A percentile compares a stretch with the other conserved stretches of the same genome.
Conservation (phyloP, 2,888 invertebrate genomes). For the Agonopterix subpropinquella region DNA sequence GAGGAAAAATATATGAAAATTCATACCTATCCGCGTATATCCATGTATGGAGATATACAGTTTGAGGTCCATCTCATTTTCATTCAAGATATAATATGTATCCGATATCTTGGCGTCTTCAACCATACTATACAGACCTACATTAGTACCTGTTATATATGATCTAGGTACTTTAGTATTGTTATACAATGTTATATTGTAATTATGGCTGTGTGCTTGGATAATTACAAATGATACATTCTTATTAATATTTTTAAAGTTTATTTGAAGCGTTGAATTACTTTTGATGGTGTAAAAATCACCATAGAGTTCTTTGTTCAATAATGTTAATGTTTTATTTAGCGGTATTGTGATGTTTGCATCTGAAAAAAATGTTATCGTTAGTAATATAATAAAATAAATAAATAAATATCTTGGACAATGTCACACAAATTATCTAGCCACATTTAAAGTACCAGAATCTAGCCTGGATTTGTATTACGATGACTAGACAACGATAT, state of each 20-base stretch:
- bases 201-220: constrained; percentile 78
- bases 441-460: no score
- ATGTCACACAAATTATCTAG: no score
- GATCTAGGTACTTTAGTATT: constrained; percentile 31
- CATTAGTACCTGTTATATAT: constrained; percentile 74
- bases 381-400: no score
- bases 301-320: constrained; percentile 45
- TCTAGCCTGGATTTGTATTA: no score
- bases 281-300: constrained; percentile 32
- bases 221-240: constrained; percentile 74
- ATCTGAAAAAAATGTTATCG: constrained; percentile 34
- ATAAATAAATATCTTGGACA: no score
- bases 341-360: constrained; percentile 38
- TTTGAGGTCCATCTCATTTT: constrained; percentile 39
- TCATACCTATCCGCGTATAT: constrained; percentile 66
- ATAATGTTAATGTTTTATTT: constrained; percentile 31
- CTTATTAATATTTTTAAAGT: constrained; percentile 55
- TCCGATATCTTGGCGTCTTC: constrained; percentile 21
- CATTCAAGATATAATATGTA: constrained; percentile 60
- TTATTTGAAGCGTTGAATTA: constrained; percentile 40
- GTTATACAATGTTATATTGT: constrained; percentile 74
- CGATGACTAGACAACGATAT: no score
- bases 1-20: constrained; percentile 4
- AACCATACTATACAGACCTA: constrained; percentile 69
- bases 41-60: constrained; percentile 70